Evolutionary conservation across 2,797 vertebrate genomes (phyloP).

Genomic region (Petrocephalus sullivani): DNA sequence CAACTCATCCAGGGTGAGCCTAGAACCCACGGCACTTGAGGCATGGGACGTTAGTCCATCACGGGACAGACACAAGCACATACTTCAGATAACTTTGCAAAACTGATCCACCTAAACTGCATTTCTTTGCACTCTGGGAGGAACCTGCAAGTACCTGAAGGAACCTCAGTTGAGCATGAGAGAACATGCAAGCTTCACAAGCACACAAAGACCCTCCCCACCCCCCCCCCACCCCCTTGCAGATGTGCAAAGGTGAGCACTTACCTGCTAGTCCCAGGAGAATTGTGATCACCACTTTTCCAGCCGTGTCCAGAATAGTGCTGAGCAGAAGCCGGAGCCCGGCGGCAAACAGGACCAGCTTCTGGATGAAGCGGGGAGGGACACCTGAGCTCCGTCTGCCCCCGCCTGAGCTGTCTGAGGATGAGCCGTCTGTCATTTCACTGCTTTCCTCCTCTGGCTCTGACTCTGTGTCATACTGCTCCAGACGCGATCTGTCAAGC

Average conservation of each 20-base stretch:
- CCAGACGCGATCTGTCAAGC: constrained; percentile 41
- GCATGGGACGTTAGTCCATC: background rate
- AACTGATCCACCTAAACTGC: background rate
- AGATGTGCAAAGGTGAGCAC: background rate
- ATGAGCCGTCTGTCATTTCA: constrained; percentile 48
- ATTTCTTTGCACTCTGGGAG: background rate
- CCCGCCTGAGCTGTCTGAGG: constrained; percentile 54
- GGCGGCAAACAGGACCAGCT: constrained; percentile 56
- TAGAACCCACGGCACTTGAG: background rate
- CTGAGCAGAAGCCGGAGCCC: constrained; percentile 59
- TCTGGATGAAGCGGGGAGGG: constrained; percentile 62
- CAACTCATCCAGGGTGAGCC: background rate
- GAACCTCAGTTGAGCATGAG: background rate
- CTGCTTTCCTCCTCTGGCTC: constrained; percentile 62
- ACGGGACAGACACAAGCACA: background rate
- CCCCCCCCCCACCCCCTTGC: background rate
- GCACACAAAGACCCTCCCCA: too few relatives aligned
- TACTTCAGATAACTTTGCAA: background rate
- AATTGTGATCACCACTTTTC: constrained; percentile 65
- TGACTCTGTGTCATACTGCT: constrained; percentile 55
- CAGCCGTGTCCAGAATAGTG: constrained; percentile 58
- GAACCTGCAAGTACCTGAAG: background rate
- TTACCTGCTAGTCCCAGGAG: constrained; percentile 72
- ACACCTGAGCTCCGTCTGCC: constrained; percentile 29
- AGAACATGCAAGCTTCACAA: background rate